phyloP scores from a whole-genome alignment of 2,888 invertebrate species.

The Deroplatys truncata region DNA sequence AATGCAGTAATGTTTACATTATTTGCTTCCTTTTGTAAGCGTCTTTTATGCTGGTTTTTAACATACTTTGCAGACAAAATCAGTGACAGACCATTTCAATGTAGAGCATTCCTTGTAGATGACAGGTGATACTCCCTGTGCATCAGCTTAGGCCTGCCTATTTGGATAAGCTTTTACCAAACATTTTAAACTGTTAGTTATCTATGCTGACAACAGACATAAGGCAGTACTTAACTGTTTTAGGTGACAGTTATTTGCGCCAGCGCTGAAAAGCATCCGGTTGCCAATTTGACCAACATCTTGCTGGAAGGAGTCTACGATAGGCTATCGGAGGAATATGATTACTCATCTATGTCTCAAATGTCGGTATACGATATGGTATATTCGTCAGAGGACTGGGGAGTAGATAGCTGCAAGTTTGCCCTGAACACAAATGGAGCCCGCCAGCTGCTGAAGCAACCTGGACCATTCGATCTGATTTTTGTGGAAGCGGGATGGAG shows the following conservation, averaged over 20 bases:
- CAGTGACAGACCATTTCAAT: too few species aligned
- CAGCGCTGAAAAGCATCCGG: constrained; percentile 1
- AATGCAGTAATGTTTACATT: too few species aligned
- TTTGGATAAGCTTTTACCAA: too few species aligned
- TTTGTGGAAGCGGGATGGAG: not conserved
- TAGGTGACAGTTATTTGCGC: constrained; percentile 22
- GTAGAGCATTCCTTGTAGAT: too few species aligned
- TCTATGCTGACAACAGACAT: too few species aligned
- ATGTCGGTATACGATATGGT: not conserved
- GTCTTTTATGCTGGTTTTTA: too few species aligned
- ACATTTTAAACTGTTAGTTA: too few species aligned
- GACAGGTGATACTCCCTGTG: too few species aligned
- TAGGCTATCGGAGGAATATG: not conserved
- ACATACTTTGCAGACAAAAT: too few species aligned
- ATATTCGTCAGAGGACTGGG: not conserved
- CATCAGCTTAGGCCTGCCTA: too few species aligned
- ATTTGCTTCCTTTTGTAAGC: too few species aligned
- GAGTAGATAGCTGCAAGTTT: not conserved
- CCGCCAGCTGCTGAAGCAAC: not conserved
- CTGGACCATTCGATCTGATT: constrained; percentile 19
- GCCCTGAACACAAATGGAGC: not conserved
- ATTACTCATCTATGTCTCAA: constrained; percentile 32
- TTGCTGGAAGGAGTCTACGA: constrained; percentile 11
- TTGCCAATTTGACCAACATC: constrained; percentile 3
- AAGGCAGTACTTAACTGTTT: not conserved